Evolutionary conservation across 2,113 vertebrate species (phyloP), one percentile per base, ranked within the genome.

Genomic region (Scomber colias): DNA sequence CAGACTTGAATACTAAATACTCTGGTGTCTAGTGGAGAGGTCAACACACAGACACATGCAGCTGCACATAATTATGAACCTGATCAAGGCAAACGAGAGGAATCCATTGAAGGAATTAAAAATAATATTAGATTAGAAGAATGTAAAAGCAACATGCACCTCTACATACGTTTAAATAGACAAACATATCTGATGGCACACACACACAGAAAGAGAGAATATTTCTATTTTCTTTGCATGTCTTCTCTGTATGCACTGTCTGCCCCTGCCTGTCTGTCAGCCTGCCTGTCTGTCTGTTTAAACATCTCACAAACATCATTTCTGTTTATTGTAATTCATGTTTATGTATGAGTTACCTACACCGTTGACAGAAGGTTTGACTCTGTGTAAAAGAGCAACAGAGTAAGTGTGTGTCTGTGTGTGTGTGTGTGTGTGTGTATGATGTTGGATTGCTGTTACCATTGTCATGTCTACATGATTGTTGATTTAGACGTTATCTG

Each of bases 1-100:
- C 56, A 65, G 78, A 83, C 56, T 3, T 16, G 92, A 88, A 93
- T 93, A 84, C 81, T 77, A 92, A 92, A 66, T 71, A 89, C 50
- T 75, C 72, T 0, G 3, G 71, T 76, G 83, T 85, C 79, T 77
- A 67, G 68, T 40, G 83, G 66, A 86, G 88, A 91, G 90, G 92
- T 91, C 90, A 88, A 50, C 82, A 44, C 35, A 48, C 54, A 71
- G 71, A 87, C 79, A 69, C 72, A 73, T 55, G 62, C 70, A 77
- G 63, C 85, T 44, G 60, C 53, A 88, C 71, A 79, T 86, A 80
- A 90, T 86, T 82, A 83, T 91, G 67, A 87, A 81, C 44, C 72
- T 74, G 66, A 84, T 78, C 16, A 72, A 83, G 57, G 66, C 48
- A 64, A 73, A 86, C 59, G n/a, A 53, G 14, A 57, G 45, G 21